These are phyloP conservation scores for Indri indri DNA, from an alignment of 2,113 vertebrate species.

Conservation along the genomic window DNA sequence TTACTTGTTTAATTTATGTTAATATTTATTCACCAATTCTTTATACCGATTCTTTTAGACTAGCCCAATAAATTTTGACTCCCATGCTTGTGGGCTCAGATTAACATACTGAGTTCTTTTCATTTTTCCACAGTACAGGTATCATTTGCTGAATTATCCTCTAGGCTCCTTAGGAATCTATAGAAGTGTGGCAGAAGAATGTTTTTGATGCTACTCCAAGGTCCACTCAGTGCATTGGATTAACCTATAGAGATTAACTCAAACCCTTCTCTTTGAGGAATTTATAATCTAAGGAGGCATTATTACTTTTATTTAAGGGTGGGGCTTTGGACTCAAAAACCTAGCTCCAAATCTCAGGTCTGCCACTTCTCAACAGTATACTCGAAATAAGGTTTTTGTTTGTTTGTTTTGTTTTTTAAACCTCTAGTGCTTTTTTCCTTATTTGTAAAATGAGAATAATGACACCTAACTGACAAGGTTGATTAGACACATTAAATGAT, in stretches of 20 bases:
- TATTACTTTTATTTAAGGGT: not conserved
- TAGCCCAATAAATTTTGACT: not conserved
- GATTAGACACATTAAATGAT: not conserved
- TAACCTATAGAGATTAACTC: not conserved
- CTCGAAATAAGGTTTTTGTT: not conserved
- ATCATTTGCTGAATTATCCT: not conserved
- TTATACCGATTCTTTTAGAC: not conserved
- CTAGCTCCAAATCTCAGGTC: not conserved
- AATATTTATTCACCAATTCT: not conserved
- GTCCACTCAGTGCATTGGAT: not conserved
- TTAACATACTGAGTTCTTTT: not conserved
- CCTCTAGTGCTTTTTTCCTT: not conserved
- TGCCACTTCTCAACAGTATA: not conserved
- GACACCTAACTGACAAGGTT: not conserved
- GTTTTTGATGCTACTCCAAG: not conserved
- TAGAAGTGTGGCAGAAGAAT: not conserved
- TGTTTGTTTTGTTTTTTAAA: not conserved
- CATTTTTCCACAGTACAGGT: not conserved
- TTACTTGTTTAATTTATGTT: not conserved
- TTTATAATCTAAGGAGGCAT: not conserved
- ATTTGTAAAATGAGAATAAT: not conserved
- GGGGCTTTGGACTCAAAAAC: not conserved
- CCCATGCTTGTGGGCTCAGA: not conserved
- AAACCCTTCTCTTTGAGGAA: not conserved
- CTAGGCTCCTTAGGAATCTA: not conserved